phyloP scores from a whole-genome alignment of 2,888 invertebrate species.

The Cheilosia vulpina region DNA sequence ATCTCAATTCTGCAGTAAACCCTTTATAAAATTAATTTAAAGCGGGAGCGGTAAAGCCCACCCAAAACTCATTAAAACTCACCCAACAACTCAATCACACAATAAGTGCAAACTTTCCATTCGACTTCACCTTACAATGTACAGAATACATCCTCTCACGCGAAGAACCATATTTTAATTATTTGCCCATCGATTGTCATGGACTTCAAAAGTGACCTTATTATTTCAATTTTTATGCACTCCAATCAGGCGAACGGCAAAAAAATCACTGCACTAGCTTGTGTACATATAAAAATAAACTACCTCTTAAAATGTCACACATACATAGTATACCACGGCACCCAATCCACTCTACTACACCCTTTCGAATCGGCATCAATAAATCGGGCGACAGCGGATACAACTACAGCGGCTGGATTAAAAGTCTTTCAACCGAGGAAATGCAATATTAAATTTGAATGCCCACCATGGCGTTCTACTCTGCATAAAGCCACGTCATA shows the following conservation, averaged over 20 bases:
- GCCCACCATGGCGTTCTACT: conserved; percentile 1
- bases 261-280: conserved; percentile 59
- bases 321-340: background rate
- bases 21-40: too few species aligned
- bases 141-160: background rate
- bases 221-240: conserved; percentile 49
- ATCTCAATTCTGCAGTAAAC: too few species aligned
- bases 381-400: conserved; percentile 30
- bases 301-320: conserved; percentile 47
- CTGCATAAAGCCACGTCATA: conserved; percentile 33
- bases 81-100: background rate
- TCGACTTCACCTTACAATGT: background rate
- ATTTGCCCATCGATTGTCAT: conserved; percentile 56
- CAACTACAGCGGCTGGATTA: conserved; percentile 58
- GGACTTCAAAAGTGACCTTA: conserved; percentile 23
- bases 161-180: conserved; percentile 51
- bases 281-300: conserved; percentile 21
- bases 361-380: conserved; percentile 43
- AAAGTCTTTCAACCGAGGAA: conserved; percentile 69
- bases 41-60: too few species aligned
- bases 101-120: background rate
- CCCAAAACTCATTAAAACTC: conserved; percentile 1
- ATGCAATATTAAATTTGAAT: conserved; percentile 73
- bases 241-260: conserved; percentile 44
- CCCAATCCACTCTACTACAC: background rate